A percentile compares a stretch with the other conserved stretches of the same genome.
Evolutionary conservation across 2,797 vertebrate species (phyloP).

Genomic region (Ctenochaetus hawaiiensis): DNA sequence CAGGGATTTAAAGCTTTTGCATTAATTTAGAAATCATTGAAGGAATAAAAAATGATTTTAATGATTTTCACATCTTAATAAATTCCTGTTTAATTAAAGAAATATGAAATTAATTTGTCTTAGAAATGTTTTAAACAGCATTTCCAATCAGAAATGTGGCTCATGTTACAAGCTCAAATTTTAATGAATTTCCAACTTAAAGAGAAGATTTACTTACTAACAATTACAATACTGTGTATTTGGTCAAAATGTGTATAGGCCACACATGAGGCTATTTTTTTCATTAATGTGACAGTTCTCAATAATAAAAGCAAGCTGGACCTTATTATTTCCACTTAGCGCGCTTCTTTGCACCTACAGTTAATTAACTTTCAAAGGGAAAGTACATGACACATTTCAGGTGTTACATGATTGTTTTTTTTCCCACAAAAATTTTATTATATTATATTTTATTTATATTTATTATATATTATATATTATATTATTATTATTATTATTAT

Average conservation of each 20-base stretch:
- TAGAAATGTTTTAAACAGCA: neutral
- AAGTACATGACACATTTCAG: too few species aligned
- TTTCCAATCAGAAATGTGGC: neutral
- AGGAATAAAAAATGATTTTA: neutral
- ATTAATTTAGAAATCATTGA: neutral
- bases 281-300: neutral
- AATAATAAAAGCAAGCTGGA: neutral
- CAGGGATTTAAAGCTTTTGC: neutral
- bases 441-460: too few species aligned
- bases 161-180: neutral
- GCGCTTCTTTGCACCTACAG: too few species aligned
- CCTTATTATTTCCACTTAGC: too few species aligned
- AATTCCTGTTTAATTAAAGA: neutral
- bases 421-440: too few species aligned
- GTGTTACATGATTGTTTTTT: too few species aligned
- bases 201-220: neutral
- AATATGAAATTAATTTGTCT: neutral
- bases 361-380: too few species aligned
- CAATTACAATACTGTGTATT: neutral
- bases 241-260: neutral
- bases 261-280: neutral
- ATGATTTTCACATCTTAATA: neutral
- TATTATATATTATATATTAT: too few species aligned
- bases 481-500: too few species aligned
- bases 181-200: neutral